Percentiles rank a stretch among this genome's conserved stretches.
Evolutionary conservation across 2,888 invertebrate genomes (phyloP).

Genomic region (Drosophila niveifrons): DNA sequence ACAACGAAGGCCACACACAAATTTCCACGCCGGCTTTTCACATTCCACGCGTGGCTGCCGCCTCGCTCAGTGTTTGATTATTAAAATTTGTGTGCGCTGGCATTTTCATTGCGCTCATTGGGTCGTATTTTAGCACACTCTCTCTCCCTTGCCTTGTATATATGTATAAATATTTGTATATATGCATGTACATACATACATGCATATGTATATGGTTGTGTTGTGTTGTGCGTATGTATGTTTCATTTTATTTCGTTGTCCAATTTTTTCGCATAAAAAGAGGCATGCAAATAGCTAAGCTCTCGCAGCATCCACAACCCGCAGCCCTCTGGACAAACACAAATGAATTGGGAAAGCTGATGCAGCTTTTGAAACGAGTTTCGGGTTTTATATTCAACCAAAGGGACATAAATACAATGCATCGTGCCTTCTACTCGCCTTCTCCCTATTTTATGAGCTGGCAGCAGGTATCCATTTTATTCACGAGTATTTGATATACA

Average conservation of each 20-base stretch:
- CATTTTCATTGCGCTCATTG: slow-evolving; percentile 74
- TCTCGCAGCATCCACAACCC: slow-evolving; percentile 18
- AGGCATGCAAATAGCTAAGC: slow-evolving; percentile 56
- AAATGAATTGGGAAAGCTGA: slow-evolving; percentile 39
- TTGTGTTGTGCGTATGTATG: not conserved
- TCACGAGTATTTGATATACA: slow-evolving; percentile 22
- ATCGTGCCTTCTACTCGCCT: not conserved
- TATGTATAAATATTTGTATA: not conserved
- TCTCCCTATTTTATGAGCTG: not conserved
- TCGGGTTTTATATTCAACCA: slow-evolving; percentile 36
- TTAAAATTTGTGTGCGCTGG: slow-evolving; percentile 74
- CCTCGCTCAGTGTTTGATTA: slow-evolving; percentile 66
- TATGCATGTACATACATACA: not conserved
- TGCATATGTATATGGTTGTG: not conserved
- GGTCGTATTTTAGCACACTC: slow-evolving; percentile 55
- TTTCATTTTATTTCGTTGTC: slow-evolving; percentile 35
- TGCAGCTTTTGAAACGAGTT: slow-evolving; percentile 33
- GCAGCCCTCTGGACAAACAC: slow-evolving; percentile 32
- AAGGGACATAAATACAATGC: slow-evolving; percentile 22
- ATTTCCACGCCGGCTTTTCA: slow-evolving; percentile 66
- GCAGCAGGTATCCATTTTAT: slow-evolving; percentile 23
- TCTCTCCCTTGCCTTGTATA: slow-evolving; percentile 4
- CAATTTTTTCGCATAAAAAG: slow-evolving; percentile 42
- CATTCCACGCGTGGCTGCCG: slow-evolving; percentile 73
- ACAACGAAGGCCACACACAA: slow-evolving; percentile 35